Base-by-base conservation (phyloP, 2,888 invertebrate genomes). In the Hypomecis punctinalis region DNA sequence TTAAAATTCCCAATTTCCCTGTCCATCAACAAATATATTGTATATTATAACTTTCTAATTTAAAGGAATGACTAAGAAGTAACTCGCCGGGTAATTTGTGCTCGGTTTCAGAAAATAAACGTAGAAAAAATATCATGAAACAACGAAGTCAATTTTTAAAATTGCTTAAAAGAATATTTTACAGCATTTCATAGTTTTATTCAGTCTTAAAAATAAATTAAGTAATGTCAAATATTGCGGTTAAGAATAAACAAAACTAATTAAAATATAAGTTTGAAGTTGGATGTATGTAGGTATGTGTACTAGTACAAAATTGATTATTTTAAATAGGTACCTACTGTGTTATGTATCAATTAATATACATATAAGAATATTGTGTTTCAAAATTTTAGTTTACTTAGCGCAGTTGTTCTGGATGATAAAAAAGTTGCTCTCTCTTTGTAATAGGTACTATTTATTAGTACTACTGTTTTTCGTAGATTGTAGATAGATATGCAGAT, bases 171-270 rank as follows among this genome's bases (percentile, higher is more conserved):
- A 72, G 60, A 65, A 70, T 66, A 74, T 64, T 55, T 71, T 72
- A 72, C 70, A 75, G 5, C 71, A 76, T 71, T 78, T 78, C 73
- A 81, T 82, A 81, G 81, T 81, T 57, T 81, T 82, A 78, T 83
- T 90, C 90, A 90, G 90, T 90, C 89, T 90, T 89, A 89, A 88
- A 73, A 81, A 84, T 82, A 82, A 83, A 83, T 84, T 81, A 75
- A 74, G 74, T 77, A 72, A 74, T 76, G 72, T 77, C 67, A 74
- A 76, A 70, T 61, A 61, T 62, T 71, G 59, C 59, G 3, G 46
- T 36, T 36, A 6, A 33, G n/a, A 33, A 39, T 23, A 33, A 46
- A 36, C n/a, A 51, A 37, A 9, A 9, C 37, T 5, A 37, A 11
- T 51, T n/a, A 11, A 23, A 43, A 51, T 37, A 48, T n/a, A 4